Conservation (phyloP, 53 echinoderm and acorn worm species). For the Temnopleurus reevesii region DNA sequence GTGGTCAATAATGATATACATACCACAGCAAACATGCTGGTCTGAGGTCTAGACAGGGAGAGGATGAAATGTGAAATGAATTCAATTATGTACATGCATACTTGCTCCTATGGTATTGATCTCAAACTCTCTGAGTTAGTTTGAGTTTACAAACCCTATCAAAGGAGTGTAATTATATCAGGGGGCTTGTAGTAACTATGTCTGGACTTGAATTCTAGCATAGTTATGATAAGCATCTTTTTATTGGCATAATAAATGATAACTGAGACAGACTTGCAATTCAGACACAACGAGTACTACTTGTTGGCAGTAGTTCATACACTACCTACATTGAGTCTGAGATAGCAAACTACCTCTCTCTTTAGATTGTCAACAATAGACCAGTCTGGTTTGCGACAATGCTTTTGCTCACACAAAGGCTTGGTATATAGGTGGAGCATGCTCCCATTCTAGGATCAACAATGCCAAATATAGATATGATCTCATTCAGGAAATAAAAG, state of each 20-base stretch:
- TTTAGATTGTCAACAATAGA: constrained; percentile 4
- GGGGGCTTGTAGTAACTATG: too few species aligned
- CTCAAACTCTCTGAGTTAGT: too few species aligned
- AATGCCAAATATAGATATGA: constrained; percentile 26
- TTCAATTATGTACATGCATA: not conserved
- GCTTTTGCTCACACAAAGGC: constrained; percentile 9
- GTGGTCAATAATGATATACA: constrained; percentile 7
- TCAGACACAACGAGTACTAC: too few species aligned
- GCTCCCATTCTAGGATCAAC: not conserved
- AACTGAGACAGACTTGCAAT: too few species aligned
- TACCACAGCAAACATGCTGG: constrained; percentile 28
- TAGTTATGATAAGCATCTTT: too few species aligned
- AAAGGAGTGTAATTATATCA: too few species aligned
- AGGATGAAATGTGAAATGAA: not conserved
- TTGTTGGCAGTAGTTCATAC: too few species aligned
- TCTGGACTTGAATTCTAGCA: too few species aligned
- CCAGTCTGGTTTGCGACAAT: not conserved
- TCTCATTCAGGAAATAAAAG: constrained; percentile 29
- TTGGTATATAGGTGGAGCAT: not conserved
- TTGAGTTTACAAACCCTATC: too few species aligned
- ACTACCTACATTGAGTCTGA: too few species aligned
- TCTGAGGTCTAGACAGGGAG: not conserved
- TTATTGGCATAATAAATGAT: too few species aligned
- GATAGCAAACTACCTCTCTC: not conserved
- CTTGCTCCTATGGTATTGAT: not conserved